Conservation (phyloP, 2,113 vertebrate genomes). For the Mobula birostris region DNA sequence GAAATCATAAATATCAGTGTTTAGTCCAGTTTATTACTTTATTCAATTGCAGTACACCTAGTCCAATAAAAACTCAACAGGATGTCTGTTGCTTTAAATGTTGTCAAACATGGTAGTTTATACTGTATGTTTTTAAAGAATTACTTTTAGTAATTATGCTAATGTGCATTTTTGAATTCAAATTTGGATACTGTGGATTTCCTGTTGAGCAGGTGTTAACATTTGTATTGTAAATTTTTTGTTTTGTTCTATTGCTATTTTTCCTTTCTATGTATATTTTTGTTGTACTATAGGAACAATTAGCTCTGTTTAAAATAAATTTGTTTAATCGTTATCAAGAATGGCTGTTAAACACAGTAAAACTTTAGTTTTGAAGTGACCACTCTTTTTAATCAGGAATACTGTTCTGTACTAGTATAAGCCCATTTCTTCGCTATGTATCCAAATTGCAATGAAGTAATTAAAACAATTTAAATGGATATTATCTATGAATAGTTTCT, state of each 20-base stretch:
- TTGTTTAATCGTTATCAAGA: slow-evolving; percentile 33
- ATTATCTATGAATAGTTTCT: slow-evolving; percentile 8
- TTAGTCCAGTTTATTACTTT: slow-evolving; percentile 4
- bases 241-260: slow-evolving; percentile 17
- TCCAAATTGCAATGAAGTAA: slow-evolving; percentile 34
- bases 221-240: slow-evolving; percentile 30
- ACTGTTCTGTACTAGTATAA: slow-evolving; percentile 35
- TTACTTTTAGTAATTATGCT: slow-evolving; percentile 37
- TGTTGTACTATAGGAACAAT: slow-evolving; percentile 29
- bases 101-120: slow-evolving; percentile 38
- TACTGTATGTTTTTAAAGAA: slow-evolving; percentile 35
- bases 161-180: slow-evolving; percentile 38
- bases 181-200: slow-evolving; percentile 37
- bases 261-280: slow-evolving; percentile 29
- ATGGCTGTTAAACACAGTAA: slow-evolving; percentile 34
- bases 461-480: slow-evolving; percentile 33
- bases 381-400: slow-evolving; percentile 31
- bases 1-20: not conserved
- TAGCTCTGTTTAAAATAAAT: slow-evolving; percentile 27
- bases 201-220: slow-evolving; percentile 38
- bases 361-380: slow-evolving; percentile 36
- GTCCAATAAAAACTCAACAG: slow-evolving; percentile 28
- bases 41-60: not conserved
- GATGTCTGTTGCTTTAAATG: slow-evolving; percentile 27
- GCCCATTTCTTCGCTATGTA: slow-evolving; percentile 31